Evolutionary conservation across 2,888 invertebrate species (phyloP), one percentile per base, ranked within the genome.

Genomic region (Orgyia antiqua): DNA sequence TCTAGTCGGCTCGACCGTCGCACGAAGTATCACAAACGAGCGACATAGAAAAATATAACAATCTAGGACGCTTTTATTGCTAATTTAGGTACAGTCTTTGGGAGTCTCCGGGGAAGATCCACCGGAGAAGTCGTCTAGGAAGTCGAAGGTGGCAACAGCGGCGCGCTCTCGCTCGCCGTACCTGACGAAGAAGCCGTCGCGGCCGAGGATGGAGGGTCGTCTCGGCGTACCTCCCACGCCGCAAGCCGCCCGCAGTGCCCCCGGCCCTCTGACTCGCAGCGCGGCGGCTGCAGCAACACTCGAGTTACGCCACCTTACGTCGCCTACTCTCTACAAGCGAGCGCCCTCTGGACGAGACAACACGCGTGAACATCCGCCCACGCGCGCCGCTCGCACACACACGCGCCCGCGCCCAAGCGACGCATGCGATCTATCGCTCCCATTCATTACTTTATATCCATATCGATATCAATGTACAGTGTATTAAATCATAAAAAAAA

Each of bases 131-230:
- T 91, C 91, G 74, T 93, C 91, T 55, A 94, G 88, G 87, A 94
- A 94, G 83, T 93, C 93, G 83, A 94, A 94, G 56, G 90, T 90
- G 42, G 93, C 91, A 51, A 94, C 92, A 42, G 93, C 93, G 65
- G 92, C 93, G 42, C 88, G 88, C 67, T 94, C 93, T 62, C 91
- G 90, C 54, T 92, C 92, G 27, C 93, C 93, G 84, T 89, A 94
- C 52, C 93, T 89, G 41, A 92, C 90, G 88, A 89, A 94, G 87
- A 94, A 92, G 60, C 92, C 93, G 45, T 90, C 89, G 39, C 93
- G 89, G 53, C 92, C 93, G 61, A 94, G 89, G 82, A 94, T 93
- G 62, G 92, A 91, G 27, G 93, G 91, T 34, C 94, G 88, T 58
- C 74, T 88, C 59, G 50, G 62, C 69, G 87, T 46, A 73, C 65